Evolutionary conservation across 2,888 invertebrate species (phyloP), one percentile per base, ranked within the genome.

Genomic region (Anoplius nigerrimus): DNA sequence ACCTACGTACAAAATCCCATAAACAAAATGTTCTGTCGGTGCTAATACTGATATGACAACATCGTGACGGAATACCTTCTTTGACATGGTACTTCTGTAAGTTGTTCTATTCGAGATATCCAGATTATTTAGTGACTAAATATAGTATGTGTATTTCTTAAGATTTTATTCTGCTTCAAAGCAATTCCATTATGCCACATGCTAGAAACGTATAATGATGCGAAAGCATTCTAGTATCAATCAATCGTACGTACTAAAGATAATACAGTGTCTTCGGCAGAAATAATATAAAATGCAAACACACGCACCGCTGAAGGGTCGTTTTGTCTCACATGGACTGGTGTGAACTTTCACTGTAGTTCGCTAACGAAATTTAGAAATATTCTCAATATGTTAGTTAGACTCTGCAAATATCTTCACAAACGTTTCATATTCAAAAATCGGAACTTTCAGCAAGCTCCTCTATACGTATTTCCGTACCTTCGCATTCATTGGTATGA

Each of bases 1-100:
- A 72, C 70, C 76, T 72, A 79, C 72, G 60, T 76, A 73, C 59
- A 79, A 78, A 76, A 64, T 61, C 59, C 52, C 51, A 70, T 63
- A 72, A 80, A 79, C 52, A 20, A 78, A 79, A 80, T 51, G 22
- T 13, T 57, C 45, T 72, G 69, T 18, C 74, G 73, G 55, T 57
- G 74, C 66, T 74, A 74, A 77, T 66, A 78, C 66, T 82, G 82
- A 84, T 83, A 83, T 84, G 82, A 69, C 73, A 81, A 82, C 74
- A 74, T 74, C 72, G 78, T 75, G 78, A 82, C 81, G 75, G 73
- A 81, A 79, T 80, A 65, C 62, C 65, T 72, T 77, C 63, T 80
- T 69, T 68, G 68, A 72, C 65, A 74, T 69, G 72, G 69, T 78
- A 74, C 62, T 70, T 71, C 68, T 70, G 66, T 69, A 70, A 57